Evolutionary conservation across 2,797 vertebrate species (phyloP), one percentile per base, ranked within the genome.

Genomic region (Kryptolebias ocellatus): DNA sequence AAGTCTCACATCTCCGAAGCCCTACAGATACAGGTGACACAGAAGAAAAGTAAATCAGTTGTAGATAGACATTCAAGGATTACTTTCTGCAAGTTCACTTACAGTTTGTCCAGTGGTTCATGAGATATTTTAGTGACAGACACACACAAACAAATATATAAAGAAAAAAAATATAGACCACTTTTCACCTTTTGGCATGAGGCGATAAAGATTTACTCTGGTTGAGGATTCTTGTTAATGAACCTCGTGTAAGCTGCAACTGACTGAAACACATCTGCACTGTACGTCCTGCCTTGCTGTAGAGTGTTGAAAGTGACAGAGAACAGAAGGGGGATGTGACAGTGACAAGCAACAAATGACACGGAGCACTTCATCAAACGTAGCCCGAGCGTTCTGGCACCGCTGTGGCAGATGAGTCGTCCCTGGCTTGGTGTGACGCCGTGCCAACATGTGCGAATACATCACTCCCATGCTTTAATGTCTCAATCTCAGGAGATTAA

Each of bases 401-500:
- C 1, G 17, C 51, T 53, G 52, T 76, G 62, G 61, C 60, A 64
- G 64, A 56, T 51, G 62, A 76, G 44, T 66, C 70, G 58, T 83
- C 64, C 53, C 24, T 60, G 42, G 67, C 29, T 53, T 77, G 46
- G 67, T 81, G 71, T 59, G 75, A 74, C 63, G 64, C 58, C 51
- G 54, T 74, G 57, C 60, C 59, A 75, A 78, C 67, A 73, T 73
- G 72, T 83, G 81, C 61, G 74, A 83, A 73, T 70, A 56, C 83
- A 90, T 87, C 85, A 91, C 72, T 84, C 64, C 66, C 75, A 63
- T 69, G 62, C 79, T 84, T 86, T 87, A 91, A 90, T 92, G 88
- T 92, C 89, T 93, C 86, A 92, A 92, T 93, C 89, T 94, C 92
- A 91, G 90, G 94, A 96, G 96, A 97, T 96, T 95, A 96, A 95